Evolutionary conservation across 2,797 vertebrate genomes (phyloP), one percentile per base, ranked within the genome.

Genomic region (Hydrolagus colliei): DNA sequence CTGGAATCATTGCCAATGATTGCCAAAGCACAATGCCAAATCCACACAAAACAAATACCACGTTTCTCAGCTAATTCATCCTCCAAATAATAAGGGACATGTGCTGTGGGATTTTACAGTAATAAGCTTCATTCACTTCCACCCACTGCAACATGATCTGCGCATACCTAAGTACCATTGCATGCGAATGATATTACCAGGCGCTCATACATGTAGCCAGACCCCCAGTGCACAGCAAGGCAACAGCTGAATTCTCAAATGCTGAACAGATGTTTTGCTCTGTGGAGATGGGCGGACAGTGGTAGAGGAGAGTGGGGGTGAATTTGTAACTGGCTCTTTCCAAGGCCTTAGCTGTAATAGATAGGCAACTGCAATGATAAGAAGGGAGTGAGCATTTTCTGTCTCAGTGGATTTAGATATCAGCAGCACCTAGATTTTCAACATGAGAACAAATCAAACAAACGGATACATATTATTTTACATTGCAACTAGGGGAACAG

Each of bases 1-100:
- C 91, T 93, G 92, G 92, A 91, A 91, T 73, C 87, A 87, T 86
- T 22, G 91, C 90, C 92, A 92, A 82, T 89, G 0, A 74, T 88
- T 90, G 90, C 91, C 88, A 88, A 77, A 68, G 18, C 14, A n/a
- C 67, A 86, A 92, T 92, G 92, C 67, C 71, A 71, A 92, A 91
- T 6, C 14, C 27, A 14, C 73, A 78, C 75, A 61, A 71, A 86
- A 73, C 41, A 76, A 86, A 77, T 86, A 75, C 86, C 73, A 77
- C 22, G 68, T 61, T 65, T 74, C 63, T 77, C 73, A 52, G 62
- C 76, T 72, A 87, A 92, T 91, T 88, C 86, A 91, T 91, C 90
- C 91, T 91, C 91, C 88, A 90, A 89, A 92, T 90, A 90, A 92
- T 88, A 90, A 91, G 63, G 8, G 6, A 6, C 65, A 65, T 59